Evolutionary conservation across 2,113 vertebrate species (phyloP).

Genomic region (Thunnus thynnus): DNA sequence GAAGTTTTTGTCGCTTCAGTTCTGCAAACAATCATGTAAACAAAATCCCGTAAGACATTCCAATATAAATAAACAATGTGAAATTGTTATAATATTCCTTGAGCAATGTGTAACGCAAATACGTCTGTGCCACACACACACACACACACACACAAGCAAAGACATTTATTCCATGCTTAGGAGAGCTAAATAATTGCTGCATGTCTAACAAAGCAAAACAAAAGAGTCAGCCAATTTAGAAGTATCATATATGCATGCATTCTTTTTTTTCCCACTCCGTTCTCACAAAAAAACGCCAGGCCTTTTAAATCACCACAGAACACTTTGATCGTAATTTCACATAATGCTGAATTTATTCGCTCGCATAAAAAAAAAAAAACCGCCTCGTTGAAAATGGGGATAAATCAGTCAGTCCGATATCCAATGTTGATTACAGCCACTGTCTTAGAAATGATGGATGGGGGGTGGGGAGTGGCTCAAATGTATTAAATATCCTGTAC

Average conservation of each 20-base stretch:
- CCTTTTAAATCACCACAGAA: constrained; percentile 14
- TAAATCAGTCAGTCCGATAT: constrained; percentile 17
- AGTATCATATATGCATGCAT: background rate
- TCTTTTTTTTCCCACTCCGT: constrained; percentile 4
- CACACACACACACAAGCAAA: background rate
- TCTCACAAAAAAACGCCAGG: background rate
- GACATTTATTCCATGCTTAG: constrained; percentile 1
- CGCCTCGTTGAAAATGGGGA: background rate
- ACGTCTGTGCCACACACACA: background rate
- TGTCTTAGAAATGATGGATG: background rate
- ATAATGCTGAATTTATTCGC: constrained; percentile 26
- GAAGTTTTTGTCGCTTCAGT: no score
- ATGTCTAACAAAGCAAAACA: background rate
- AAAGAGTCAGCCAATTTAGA: background rate
- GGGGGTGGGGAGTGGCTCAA: background rate
- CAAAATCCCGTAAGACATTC: background rate
- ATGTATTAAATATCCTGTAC: constrained; percentile 52
- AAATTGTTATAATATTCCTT: constrained; percentile 1
- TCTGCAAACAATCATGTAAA: background rate
- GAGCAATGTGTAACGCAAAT: constrained; percentile 1
- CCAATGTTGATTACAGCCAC: constrained; percentile 15
- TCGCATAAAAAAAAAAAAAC: constrained; percentile 12
- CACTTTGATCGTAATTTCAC: constrained; percentile 27
- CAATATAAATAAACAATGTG: background rate
- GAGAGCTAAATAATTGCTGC: background rate